Percentiles rank a stretch among this genome's conserved stretches.
These are phyloP conservation scores for Dendroctonus valens DNA, from an alignment of 1,140 invertebrate genomes.

Conservation along the genomic window DNA sequence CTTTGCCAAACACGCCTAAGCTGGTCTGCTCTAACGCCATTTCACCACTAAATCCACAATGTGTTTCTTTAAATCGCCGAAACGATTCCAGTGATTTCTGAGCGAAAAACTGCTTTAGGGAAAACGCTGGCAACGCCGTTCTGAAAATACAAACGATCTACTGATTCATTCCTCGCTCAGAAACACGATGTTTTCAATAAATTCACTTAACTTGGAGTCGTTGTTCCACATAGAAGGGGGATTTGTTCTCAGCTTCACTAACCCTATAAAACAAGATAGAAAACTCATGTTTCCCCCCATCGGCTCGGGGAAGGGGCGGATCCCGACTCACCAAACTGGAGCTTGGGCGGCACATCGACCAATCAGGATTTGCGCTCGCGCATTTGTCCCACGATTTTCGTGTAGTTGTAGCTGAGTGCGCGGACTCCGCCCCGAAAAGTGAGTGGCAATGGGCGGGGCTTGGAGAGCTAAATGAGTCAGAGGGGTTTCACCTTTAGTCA, in stretches of 20 bases:
- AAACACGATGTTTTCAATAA: slow-evolving; percentile 54
- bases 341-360: slow-evolving; percentile 37
- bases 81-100: too few relatives aligned
- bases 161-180: slow-evolving; percentile 49
- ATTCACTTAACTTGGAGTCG: slow-evolving; percentile 50
- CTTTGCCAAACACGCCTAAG: too few relatives aligned
- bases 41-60: too few relatives aligned
- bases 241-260: slow-evolving; percentile 50
- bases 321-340: slow-evolving; percentile 2
- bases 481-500: slow-evolving; percentile 40
- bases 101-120: too few relatives aligned
- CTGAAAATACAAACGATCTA: slow-evolving; percentile 51
- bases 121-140: slow-evolving; percentile 17
- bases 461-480: slow-evolving; percentile 23
- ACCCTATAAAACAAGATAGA: slow-evolving; percentile 51
- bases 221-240: slow-evolving; percentile 49
- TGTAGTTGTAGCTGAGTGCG: slow-evolving; percentile 43
- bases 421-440: slow-evolving; percentile 40
- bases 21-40: too few relatives aligned
- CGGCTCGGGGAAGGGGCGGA: slow-evolving; percentile 24
- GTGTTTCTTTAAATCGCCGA: too few relatives aligned
- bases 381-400: slow-evolving; percentile 41
- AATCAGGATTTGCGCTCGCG: slow-evolving; percentile 30
- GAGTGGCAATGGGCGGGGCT: slow-evolving; percentile 37
- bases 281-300: slow-evolving; percentile 42